These are phyloP conservation scores for Cherax quadricarinatus DNA, from an alignment of 1,140 invertebrate genomes.

Conservation along the genomic window DNA sequence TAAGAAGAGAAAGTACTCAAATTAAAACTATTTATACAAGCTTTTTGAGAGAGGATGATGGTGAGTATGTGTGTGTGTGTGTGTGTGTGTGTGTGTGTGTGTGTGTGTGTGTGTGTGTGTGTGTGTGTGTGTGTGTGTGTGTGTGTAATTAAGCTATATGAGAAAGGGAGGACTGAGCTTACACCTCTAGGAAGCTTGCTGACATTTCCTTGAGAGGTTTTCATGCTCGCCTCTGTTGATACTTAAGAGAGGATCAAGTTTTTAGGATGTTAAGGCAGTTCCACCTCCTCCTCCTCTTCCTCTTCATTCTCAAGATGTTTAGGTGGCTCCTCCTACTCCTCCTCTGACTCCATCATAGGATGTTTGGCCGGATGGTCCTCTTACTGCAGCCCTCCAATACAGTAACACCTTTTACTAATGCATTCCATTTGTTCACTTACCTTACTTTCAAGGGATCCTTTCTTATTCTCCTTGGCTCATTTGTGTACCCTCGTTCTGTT, in stretches of 20 bases:
- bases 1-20: neutral
- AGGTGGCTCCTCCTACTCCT: no score
- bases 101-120: no score
- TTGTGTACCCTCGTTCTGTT: neutral
- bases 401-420: neutral
- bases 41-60: neutral
- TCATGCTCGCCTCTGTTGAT: no score
- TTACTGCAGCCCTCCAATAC: neutral
- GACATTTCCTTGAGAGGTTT: no score
- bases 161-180: neutral
- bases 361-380: neutral
- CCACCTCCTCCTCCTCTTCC: neutral
- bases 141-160: no score
- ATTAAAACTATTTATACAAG: constrained; percentile 6
- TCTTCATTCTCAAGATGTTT: neutral
- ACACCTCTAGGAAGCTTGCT: neutral
- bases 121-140: no score
- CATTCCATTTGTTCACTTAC: no score
- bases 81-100: no score
- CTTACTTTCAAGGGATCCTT: neutral
- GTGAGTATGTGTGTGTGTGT: no score
- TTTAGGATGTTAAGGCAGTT: no score
- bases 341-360: neutral
- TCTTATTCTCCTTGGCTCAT: no score
- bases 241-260: no score